A percentile compares a stretch with the other conserved stretches of the same genome.
These are phyloP conservation scores for Xenopus petersii DNA, from an alignment of 2,797 vertebrate genomes.

Conservation along the genomic window DNA sequence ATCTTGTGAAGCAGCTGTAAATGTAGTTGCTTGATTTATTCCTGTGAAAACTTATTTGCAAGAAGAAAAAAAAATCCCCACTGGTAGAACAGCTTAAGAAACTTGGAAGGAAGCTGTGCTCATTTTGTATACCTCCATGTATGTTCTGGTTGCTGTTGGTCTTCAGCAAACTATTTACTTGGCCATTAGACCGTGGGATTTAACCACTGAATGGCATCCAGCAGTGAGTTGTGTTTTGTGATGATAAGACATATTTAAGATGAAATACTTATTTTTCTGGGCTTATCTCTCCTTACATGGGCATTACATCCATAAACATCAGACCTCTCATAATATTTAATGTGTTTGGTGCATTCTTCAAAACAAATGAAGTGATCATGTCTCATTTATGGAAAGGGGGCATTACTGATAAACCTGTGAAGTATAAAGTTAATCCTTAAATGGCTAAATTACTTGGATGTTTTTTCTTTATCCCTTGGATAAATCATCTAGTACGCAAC, in stretches of 20 bases:
- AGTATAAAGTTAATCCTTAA: too few relatives aligned
- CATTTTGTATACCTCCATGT: conserved; percentile 5
- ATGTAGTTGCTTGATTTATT: conserved; percentile 19
- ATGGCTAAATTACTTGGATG: too few relatives aligned
- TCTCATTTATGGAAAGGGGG: too few relatives aligned
- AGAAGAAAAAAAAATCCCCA: conserved; percentile 15
- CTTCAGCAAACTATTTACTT: conserved; percentile 7
- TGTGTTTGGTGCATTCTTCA: neutral
- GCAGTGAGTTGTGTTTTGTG: neutral
- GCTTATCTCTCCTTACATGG: neutral
- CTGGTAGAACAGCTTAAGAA: neutral
- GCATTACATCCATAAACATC: neutral
- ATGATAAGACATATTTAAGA: neutral
- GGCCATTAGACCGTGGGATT: neutral
- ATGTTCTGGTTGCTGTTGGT: conserved; percentile 8
- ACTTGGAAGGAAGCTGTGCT: conserved; percentile 16
- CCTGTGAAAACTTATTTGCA: conserved; percentile 3
- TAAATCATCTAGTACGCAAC: too few relatives aligned
- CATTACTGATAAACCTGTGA: too few relatives aligned
- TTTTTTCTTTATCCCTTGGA: too few relatives aligned
- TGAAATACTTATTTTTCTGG: neutral
- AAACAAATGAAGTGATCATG: too few relatives aligned
- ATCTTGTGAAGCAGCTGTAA: conserved; percentile 18
- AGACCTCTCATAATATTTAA: neutral
- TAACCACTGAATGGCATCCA: conserved; percentile 15